Evolutionary conservation across 2,888 invertebrate species (phyloP).

Genomic region (Drosophila multiciliata): DNA sequence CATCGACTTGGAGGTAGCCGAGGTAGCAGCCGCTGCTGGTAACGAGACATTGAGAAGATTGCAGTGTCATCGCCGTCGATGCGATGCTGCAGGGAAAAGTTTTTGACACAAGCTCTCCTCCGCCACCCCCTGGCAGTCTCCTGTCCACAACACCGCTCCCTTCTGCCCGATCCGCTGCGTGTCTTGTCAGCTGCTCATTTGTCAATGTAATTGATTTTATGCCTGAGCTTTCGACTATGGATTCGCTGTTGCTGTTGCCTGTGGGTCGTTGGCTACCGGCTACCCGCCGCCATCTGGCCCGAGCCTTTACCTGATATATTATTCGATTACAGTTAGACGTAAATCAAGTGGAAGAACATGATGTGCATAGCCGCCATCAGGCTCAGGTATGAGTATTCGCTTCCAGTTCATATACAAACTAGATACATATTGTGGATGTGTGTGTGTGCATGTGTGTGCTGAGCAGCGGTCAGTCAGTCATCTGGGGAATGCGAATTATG

Average conservation of each 20-base stretch:
- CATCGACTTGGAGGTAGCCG: constrained; percentile 11
- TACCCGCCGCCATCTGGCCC: constrained; percentile 16
- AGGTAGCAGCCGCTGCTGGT: not conserved
- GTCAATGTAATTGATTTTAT: constrained; percentile 80
- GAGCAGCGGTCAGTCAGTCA: constrained; percentile 7
- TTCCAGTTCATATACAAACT: constrained; percentile 39
- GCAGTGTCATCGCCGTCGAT: constrained; percentile 31
- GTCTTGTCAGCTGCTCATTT: constrained; percentile 78
- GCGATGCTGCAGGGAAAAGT: constrained; percentile 38
- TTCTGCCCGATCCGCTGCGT: constrained; percentile 20
- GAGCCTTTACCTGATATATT: constrained; percentile 72
- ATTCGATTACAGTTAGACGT: constrained; percentile 79
- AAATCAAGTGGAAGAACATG: constrained; percentile 78
- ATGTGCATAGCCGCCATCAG: constrained; percentile 72
- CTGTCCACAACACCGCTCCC: constrained; percentile 15
- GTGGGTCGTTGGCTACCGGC: constrained; percentile 22
- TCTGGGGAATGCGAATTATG: constrained; percentile 27
- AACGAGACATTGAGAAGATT: constrained; percentile 39
- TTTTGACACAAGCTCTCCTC: constrained; percentile 59
- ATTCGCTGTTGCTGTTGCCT: constrained; percentile 35
- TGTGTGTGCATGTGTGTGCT: not conserved
- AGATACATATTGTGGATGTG: constrained; percentile 13
- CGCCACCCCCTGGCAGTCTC: constrained; percentile 8
- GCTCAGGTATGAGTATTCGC: constrained; percentile 28
- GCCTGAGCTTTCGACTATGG: constrained; percentile 74